phyloP scores from a whole-genome alignment of 2,888 invertebrate genomes.

The Acanthoscelides obtectus region DNA sequence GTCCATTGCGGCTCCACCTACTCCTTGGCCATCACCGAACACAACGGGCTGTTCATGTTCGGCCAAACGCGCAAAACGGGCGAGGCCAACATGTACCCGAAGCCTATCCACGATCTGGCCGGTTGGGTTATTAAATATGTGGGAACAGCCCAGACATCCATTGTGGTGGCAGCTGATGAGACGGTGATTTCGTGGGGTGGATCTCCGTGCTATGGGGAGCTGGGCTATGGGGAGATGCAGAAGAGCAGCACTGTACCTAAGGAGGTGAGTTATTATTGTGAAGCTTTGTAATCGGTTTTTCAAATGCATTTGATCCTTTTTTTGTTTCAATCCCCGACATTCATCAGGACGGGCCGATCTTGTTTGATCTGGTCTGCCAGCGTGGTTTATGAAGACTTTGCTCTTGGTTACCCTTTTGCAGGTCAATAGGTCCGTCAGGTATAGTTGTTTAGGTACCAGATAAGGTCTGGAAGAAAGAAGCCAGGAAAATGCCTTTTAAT shows the following conservation, averaged over 20 bases:
- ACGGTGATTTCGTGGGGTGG: constrained; percentile 89
- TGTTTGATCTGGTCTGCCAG: too few relatives aligned
- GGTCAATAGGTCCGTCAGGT: too few relatives aligned
- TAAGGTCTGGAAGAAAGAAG: too few relatives aligned
- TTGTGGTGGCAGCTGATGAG: constrained; percentile 85
- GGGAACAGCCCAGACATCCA: constrained; percentile 78
- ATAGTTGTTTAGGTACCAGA: too few relatives aligned
- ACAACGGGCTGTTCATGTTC: constrained; percentile 73
- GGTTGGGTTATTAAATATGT: constrained; percentile 88
- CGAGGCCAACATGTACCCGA: constrained; percentile 96
- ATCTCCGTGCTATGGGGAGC: constrained; percentile 90
- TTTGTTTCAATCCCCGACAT: background rate
- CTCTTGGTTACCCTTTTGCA: too few relatives aligned
- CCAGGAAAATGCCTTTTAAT: too few relatives aligned
- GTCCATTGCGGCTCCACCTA: constrained; percentile 83
- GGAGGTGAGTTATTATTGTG: constrained; percentile 56
- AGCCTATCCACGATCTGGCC: constrained; percentile 87
- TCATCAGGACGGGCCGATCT: background rate
- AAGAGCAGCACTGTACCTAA: constrained; percentile 86
- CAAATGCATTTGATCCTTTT: background rate
- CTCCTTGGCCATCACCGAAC: constrained; percentile 78
- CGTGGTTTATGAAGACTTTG: too few relatives aligned
- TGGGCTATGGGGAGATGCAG: constrained; percentile 81
- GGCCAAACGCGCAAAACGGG: constrained; percentile 91
- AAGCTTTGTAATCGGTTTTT: background rate